Conservation (phyloP, 2,113 vertebrate species). For the Castor canadensis region DNA sequence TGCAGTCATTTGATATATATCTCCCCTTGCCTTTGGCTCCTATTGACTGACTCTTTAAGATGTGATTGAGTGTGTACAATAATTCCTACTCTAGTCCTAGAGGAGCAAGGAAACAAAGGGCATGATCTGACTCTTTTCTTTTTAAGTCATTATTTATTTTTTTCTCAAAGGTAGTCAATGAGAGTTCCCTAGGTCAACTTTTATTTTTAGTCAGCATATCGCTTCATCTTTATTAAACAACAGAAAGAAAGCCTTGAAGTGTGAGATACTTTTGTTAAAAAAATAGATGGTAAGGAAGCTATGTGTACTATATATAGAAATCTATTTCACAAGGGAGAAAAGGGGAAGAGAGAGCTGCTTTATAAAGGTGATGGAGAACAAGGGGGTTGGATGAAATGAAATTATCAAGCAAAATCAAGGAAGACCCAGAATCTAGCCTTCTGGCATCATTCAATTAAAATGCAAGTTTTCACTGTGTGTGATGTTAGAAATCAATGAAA, state of each 20-base stretch:
- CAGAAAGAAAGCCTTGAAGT: constrained; percentile 10
- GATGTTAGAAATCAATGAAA: constrained; percentile 20
- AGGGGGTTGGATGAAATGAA: background rate
- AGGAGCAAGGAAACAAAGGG: background rate
- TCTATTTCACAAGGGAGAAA: background rate
- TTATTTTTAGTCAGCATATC: constrained; percentile 37
- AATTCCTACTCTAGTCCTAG: background rate
- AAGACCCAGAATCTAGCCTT: background rate
- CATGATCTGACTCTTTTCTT: constrained; percentile 16
- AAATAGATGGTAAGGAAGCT: background rate
- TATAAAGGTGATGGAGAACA: background rate
- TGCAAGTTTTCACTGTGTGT: background rate
- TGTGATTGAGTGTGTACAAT: background rate
- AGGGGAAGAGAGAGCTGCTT: background rate
- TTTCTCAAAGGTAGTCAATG: constrained; percentile 18
- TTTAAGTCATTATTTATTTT: constrained; percentile 46
- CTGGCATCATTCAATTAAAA: background rate
- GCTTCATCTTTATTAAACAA: constrained; percentile 17
- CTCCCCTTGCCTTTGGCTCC: background rate
- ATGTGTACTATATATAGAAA: constrained; percentile 20
- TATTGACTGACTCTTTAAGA: background rate
- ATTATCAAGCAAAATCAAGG: background rate
- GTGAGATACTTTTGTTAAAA: constrained; percentile 23
- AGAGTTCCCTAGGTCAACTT: constrained; percentile 25
- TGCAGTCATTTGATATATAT: background rate